Conservation (phyloP, 2,888 invertebrate species). For the Rhamnusium bicolor region DNA sequence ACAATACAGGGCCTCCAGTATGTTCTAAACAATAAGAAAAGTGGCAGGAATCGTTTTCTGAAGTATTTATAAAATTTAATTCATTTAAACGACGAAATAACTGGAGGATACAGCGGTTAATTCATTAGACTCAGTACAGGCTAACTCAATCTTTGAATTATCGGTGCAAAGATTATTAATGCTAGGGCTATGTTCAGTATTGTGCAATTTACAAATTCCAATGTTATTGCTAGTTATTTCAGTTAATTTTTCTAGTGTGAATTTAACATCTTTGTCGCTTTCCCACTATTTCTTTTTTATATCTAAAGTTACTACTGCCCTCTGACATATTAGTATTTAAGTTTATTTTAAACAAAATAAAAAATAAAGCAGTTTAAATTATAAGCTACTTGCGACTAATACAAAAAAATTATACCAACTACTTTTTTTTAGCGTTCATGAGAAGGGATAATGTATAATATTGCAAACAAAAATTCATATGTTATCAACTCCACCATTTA, state of each 20-base stretch:
- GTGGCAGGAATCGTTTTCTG: neutral
- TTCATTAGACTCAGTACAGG: neutral
- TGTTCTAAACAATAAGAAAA: neutral
- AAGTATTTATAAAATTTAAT: conserved; percentile 2
- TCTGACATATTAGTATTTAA: neutral
- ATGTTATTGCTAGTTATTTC: neutral
- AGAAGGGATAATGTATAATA: no score
- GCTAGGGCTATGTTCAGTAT: neutral
- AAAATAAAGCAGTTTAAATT: neutral
- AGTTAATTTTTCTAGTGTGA: neutral
- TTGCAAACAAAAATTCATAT: no score
- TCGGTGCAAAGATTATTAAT: neutral
- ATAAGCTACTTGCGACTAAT: no score
- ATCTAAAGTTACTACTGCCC: neutral
- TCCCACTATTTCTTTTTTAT: conserved; percentile 1
- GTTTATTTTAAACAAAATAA: no score
- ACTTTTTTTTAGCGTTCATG: no score
- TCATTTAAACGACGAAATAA: conserved; percentile 24
- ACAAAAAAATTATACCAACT: no score
- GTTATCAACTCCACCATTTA: no score
- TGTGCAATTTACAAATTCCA: neutral
- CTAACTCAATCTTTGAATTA: neutral
- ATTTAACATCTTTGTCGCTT: neutral
- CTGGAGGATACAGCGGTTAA: conserved; percentile 27
- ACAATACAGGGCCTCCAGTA: neutral